phyloP scores from a whole-genome alignment of 1,140 invertebrate genomes.

The Diachasmimorpha longicaudata region DNA sequence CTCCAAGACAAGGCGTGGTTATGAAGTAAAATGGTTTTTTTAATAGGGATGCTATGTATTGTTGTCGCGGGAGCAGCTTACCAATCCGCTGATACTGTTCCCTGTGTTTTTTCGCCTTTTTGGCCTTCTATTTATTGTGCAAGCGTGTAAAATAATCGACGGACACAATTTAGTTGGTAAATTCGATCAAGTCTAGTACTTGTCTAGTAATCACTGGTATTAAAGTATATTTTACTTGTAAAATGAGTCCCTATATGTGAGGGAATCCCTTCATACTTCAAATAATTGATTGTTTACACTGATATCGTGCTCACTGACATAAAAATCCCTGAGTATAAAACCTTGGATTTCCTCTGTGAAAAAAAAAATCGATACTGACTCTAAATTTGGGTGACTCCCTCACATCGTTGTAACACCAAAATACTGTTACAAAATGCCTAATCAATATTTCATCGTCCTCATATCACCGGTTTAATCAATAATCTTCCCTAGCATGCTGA shows the following conservation, averaged over 20 bases:
- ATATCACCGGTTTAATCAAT: neutral
- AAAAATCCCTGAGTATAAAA: no score
- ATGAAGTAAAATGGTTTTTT: slow-evolving; percentile 26
- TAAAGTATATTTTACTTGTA: no score
- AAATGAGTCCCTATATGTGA: no score
- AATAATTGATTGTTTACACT: no score
- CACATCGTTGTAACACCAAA: no score
- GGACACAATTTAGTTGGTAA: slow-evolving; percentile 30
- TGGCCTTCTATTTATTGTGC: slow-evolving; percentile 64
- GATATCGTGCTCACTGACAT: no score
- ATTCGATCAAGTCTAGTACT: slow-evolving; percentile 37
- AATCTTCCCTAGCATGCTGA: neutral
- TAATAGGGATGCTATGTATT: slow-evolving; percentile 21
- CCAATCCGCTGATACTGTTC: slow-evolving; percentile 83
- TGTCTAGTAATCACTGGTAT: neutral
- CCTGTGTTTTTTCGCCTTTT: slow-evolving; percentile 74
- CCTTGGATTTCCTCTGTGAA: no score
- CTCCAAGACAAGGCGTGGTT: slow-evolving; percentile 22
- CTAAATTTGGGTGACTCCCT: no score
- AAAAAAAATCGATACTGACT: no score
- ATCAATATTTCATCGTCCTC: no score
- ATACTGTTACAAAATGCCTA: no score
- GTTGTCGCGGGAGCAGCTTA: slow-evolving; percentile 66
- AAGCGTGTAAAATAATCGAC: slow-evolving; percentile 59
- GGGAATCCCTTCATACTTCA: no score